A percentile compares a stretch with the other conserved stretches of the same genome.
phyloP scores from a whole-genome alignment of 2,797 vertebrate species.

The Eupleurogrammus muticus region DNA sequence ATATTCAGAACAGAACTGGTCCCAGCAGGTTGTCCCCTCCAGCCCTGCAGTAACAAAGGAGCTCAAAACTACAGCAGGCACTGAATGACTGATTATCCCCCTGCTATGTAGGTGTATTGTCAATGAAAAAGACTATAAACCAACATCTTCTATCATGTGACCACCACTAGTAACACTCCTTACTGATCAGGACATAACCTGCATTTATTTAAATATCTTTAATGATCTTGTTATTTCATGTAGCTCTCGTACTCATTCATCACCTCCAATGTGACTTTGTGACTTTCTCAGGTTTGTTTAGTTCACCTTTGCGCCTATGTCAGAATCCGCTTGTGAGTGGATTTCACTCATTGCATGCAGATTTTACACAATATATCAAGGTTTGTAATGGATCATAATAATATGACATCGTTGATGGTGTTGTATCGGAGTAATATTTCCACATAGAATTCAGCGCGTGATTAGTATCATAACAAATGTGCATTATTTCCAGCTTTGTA shows the following conservation, averaged over 20 bases:
- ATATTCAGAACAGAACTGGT: constrained; percentile 16
- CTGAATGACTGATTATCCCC: constrained; percentile 64
- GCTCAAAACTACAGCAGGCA: constrained; percentile 41
- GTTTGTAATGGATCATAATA: background rate
- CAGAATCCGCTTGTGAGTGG: constrained; percentile 7
- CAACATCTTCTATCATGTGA: constrained; percentile 21
- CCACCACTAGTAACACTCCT: background rate
- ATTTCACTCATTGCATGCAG: background rate
- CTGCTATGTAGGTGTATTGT: constrained; percentile 56
- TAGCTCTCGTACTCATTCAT: background rate
- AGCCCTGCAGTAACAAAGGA: constrained; percentile 45
- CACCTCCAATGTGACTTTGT: background rate
- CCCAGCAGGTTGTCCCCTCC: constrained; percentile 27
- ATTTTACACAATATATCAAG: background rate
- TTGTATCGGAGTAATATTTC: constrained; percentile 4
- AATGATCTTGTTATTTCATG: constrained; percentile 2
- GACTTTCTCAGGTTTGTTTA: background rate
- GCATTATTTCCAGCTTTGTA: background rate
- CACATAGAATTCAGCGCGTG: background rate
- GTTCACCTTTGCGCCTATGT: background rate
- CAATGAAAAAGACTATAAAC: constrained; percentile 43
- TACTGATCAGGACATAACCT: background rate
- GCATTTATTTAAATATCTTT: background rate
- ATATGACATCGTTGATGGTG: background rate
- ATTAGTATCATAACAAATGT: constrained; percentile 1